Evolutionary conservation across 2,888 invertebrate genomes (phyloP), one percentile per base, ranked within the genome.

Genomic region (Caenorhabditis sp.): DNA sequence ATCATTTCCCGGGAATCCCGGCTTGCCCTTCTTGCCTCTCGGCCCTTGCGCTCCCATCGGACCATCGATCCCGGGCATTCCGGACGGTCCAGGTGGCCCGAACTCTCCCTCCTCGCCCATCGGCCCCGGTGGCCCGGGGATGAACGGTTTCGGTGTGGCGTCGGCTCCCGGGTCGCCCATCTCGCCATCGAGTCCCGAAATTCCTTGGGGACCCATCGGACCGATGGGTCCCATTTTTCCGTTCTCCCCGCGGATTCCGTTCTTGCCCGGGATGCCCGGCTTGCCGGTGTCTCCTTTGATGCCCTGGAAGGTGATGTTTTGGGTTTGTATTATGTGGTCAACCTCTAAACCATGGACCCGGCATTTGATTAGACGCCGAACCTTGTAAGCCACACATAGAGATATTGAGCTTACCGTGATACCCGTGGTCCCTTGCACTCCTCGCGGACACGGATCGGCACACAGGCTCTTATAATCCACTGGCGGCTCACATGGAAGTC

Each of bases 381-480:
- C n/a, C n/a, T n/a, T n/a, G n/a, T n/a, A n/a, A n/a, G n/a, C n/a
- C n/a, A n/a, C n/a, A n/a, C n/a, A n/a, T n/a, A n/a, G n/a, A n/a
- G n/a, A n/a, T n/a, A n/a, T n/a, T n/a, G n/a, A n/a, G n/a, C 56
- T 35, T 28, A 87, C 90, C 38, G 69, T 64, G 19, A 83, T 68
- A 73, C 91, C 91, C 5, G 88, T 80, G 0, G 66, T 64, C 19
- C 91, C 91, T 70, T 91, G 91, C 22, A 81, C 44, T 61, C 91
- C 91, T 31, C 86, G 75, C 5, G 91, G 91, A 72, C 91, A 91
- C 5, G 90, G 89, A 72, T 91, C 90, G 12, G 89, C 86, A 68
- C 91, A 91, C 38, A 87, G 64, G 74, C 85, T 87, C 72, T 88
- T 89, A 63, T 87, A 84, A 47, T 91, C 90, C 10, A 88, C 80